Evolutionary conservation across 2,888 invertebrate genomes (phyloP).

Genomic region (Chorisops tibialis): DNA sequence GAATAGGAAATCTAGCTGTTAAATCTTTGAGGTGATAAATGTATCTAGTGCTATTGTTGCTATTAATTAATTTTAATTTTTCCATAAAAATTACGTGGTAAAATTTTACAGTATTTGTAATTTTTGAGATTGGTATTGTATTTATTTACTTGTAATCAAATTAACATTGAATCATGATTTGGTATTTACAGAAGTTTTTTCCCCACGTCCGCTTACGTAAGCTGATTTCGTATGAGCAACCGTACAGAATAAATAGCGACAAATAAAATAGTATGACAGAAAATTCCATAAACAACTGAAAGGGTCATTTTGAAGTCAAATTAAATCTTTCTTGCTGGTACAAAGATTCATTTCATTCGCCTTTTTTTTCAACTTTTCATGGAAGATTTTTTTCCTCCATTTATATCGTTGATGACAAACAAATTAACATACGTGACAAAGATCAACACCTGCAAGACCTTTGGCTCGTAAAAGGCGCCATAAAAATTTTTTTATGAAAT

Average conservation of each 20-base stretch:
- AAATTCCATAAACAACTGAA: background rate
- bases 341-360: too few species aligned
- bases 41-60: too few species aligned
- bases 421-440: constrained; percentile 21
- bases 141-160: background rate
- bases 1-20: too few species aligned
- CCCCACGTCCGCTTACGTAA: background rate
- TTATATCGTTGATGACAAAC: constrained; percentile 20
- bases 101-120: too few species aligned
- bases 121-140: too few species aligned
- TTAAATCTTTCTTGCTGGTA: background rate
- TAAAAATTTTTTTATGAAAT: background rate
- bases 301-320: constrained; percentile 20
- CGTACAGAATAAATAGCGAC: background rate
- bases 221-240: too few species aligned
- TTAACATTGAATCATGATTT: background rate
- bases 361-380: too few species aligned
- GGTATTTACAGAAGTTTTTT: background rate
- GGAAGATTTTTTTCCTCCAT: background rate
- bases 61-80: too few species aligned
- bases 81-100: too few species aligned
- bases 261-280: background rate
- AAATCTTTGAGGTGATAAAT: too few species aligned
- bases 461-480: constrained; percentile 1
- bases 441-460: constrained; percentile 25